These are phyloP conservation scores for Crax fasciolata DNA, from an alignment of 2,797 vertebrate species.

Conservation along the genomic window DNA sequence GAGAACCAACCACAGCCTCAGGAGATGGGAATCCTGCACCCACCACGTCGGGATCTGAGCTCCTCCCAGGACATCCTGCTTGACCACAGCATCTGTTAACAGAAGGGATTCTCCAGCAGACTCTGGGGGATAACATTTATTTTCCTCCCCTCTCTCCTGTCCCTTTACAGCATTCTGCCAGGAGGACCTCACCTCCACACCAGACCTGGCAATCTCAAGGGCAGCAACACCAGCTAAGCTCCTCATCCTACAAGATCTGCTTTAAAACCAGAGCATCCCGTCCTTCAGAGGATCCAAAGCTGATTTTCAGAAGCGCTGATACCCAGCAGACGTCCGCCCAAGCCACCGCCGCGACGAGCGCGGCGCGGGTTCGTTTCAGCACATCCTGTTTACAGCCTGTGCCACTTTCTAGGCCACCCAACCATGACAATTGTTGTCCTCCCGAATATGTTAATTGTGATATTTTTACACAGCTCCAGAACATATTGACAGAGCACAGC, in stretches of 20 bases:
- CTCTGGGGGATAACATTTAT: background rate
- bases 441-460: slow-evolving; percentile 77
- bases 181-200: background rate
- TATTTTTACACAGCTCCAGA: slow-evolving; percentile 82
- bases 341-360: slow-evolving; percentile 69
- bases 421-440: slow-evolving; percentile 79
- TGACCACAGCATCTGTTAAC: background rate
- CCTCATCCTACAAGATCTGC: background rate
- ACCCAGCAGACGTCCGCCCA: slow-evolving; percentile 56
- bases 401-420: slow-evolving; percentile 76
- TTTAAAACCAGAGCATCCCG: slow-evolving; percentile 36
- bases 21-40: background rate
- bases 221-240: background rate
- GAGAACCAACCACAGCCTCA: background rate
- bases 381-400: slow-evolving; percentile 79
- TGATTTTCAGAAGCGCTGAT: slow-evolving; percentile 71
- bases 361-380: slow-evolving; percentile 71
- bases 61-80: background rate
- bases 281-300: slow-evolving; percentile 68
- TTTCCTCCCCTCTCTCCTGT: background rate
- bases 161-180: background rate
- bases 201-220: background rate
- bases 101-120: background rate
- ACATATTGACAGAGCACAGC: slow-evolving; percentile 66
- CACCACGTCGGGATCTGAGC: accelerated